phyloP scores from a whole-genome alignment of 2,888 invertebrate genomes.

The Hirtodrosophila confusa region DNA sequence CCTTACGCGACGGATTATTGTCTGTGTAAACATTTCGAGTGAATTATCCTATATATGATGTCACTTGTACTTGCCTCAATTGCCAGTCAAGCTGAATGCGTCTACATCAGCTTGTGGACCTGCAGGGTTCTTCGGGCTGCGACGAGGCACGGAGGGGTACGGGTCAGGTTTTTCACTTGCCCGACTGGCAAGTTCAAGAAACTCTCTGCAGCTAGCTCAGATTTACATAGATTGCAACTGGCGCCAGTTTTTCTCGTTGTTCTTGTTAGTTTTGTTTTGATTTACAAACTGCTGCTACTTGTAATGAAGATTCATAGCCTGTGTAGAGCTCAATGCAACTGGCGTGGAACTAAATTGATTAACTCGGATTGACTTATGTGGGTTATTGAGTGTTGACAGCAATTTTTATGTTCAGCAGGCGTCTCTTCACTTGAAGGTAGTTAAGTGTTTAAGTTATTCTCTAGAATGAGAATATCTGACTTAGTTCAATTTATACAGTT shows the following conservation, averaged over 20 bases:
- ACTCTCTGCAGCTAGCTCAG: conserved; percentile 43
- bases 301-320: conserved; percentile 42
- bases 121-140: no score
- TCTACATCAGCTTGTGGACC: conserved; percentile 3
- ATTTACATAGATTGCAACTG: conserved; percentile 42
- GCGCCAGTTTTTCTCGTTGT: conserved; percentile 51
- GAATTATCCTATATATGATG: conserved; percentile 74
- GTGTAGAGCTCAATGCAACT: conserved; percentile 10
- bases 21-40: conserved; percentile 71
- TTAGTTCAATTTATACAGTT: no score
- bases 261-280: conserved; percentile 35
- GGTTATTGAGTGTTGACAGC: conserved; percentile 33
- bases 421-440: no score
- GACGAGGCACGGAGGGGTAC: conserved; percentile 1
- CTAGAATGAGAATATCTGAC: no score
- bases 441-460: no score
- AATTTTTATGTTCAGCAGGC: background rate
- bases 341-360: conserved; percentile 32
- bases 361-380: conserved; percentile 46
- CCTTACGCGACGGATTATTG: conserved; percentile 72
- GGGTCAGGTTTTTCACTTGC: background rate
- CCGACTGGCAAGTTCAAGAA: conserved; percentile 58
- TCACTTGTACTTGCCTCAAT: conserved; percentile 70
- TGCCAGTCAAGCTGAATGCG: conserved; percentile 54
- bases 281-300: conserved; percentile 38